Percentiles rank a stretch among this genome's conserved stretches.
Conservation (phyloP, 2,797 vertebrate genomes). For the Nyctibius grandis region DNA sequence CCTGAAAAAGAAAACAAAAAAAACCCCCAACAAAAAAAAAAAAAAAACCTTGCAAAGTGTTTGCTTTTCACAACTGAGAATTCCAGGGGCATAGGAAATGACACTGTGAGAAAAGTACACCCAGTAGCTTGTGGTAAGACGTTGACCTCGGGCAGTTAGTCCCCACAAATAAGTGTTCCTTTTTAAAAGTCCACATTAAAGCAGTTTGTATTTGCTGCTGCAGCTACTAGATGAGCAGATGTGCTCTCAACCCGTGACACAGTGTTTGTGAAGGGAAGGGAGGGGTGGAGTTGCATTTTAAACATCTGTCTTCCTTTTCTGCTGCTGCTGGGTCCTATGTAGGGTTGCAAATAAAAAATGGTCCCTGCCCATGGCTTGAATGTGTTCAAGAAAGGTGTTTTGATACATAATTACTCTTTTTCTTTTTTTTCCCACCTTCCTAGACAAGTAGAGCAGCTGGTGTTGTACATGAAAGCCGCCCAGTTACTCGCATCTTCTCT, state of each 20-base stretch:
- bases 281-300: slow-evolving; percentile 31
- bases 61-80: background rate
- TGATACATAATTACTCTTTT: background rate
- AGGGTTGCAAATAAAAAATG: background rate
- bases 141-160: background rate
- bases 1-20: background rate
- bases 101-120: background rate
- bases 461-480: slow-evolving; percentile 95
- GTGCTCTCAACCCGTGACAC: slow-evolving; percentile 1
- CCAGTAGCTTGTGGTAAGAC: background rate
- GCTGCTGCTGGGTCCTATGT: background rate
- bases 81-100: slow-evolving; percentile 10
- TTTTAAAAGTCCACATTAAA: background rate
- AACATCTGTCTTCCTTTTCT: slow-evolving; percentile 27
- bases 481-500: slow-evolving; percentile 93
- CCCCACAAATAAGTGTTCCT: background rate
- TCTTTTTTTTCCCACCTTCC: background rate
- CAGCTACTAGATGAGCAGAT: slow-evolving; percentile 12
- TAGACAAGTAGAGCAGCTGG: slow-evolving; percentile 95
- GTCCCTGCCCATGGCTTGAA: background rate
- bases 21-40: background rate
- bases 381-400: background rate
- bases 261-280: slow-evolving; percentile 1
- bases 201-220: slow-evolving; percentile 21
- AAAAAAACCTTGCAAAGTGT: background rate